Evolutionary conservation across 1,140 invertebrate species (phyloP), one percentile per base, ranked within the genome.

Genomic region (Drosophila nasuta): DNA sequence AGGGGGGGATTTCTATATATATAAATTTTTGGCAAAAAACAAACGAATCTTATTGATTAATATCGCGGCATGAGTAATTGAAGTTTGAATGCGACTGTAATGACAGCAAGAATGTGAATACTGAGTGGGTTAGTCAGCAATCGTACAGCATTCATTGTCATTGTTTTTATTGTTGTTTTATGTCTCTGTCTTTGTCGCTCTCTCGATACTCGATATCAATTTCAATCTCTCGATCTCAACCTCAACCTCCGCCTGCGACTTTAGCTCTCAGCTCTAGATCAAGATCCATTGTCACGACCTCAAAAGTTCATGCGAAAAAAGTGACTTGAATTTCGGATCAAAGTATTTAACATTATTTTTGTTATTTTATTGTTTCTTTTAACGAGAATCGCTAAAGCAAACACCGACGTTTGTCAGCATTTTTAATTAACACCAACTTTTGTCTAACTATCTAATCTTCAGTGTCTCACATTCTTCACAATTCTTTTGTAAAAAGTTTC

Each of bases 281-380:
- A 71, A 83, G 75, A 79, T 68, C 79, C 81, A 88, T 83, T 88
- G 80, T 89, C 83, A 88, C 85, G 83, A 88, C 77, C 83, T 75
- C 63, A 77, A 63, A 79, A 68, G 77, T 73, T 77, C 59, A 79
- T 68, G 74, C 46, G 62, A 72, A 48, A 65, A 62, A 15, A 63
- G 52, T 72, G 68, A 74, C 81, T 86, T 62, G 73, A 62, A 41
- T 43, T 43, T 49, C 17, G 45, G 59, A 59, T 48, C 59, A 52
- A 64, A 62, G 58, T 52, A 41, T 33, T 76, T 69, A 45, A 56
- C 46, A 64, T 66, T 28, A 25, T 25, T 3, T 25, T 25, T 25
- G 20, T 48, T 77, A 6, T 54, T 57, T 58, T 57, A 33, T 66
- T 66, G 10, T 59, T 59, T 52, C 35, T 51, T 51, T 13, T 49